Base-by-base conservation (phyloP, 2,888 invertebrate species). In the Crematogaster levior region DNA sequence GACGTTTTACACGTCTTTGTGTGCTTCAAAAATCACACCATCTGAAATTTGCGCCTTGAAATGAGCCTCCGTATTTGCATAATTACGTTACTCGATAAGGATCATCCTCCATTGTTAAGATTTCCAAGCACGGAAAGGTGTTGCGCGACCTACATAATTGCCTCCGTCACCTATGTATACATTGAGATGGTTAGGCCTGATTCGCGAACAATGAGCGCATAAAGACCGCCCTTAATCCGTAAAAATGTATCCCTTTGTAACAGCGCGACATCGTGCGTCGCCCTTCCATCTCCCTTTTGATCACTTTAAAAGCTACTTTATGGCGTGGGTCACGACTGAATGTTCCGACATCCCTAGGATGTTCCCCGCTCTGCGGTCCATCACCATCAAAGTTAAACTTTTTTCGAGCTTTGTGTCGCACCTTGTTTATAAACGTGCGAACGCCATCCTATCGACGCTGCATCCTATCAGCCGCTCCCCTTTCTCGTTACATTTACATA, bases 231-330 rank as follows among this genome's bases (percentile, higher is more conserved):
- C 85, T 90, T 92, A 92, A 93, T 93, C 92, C 91, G 88, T 91
- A 91, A 90, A 93, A 92, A 92, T 88, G 86, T 86, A 77, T 65
- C 87, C 87, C 88, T 88, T 91, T 90, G 87, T 91, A 43, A 27
- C 30, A 46, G 43, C 24, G n/a, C 77, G 21, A n/a, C n/a, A n/a
- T 40, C 34, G 1, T n/a, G 34, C 70, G 48, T 74, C 84, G 40
- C 81, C 87, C 83, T 85, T 75, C 65, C 74, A 70, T 73, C 63
- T 60, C 51, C 85, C 56, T 84, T 40, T 79, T 87, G 90, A 92
- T 91, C 93, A 90, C 84, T 91, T 88, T 91, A 90, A 92, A 93
- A 92, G 92, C 91, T 90, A 92, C 90, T 91, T 92, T 92, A 91
- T 82, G 82, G 70, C 77, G 63, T 80, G 56, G 83, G 61, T 79